A percentile compares a stretch with the other conserved stretches of the same genome.
phyloP scores from a whole-genome alignment of 2,888 invertebrate genomes.

The Latrodectus hesperus region DNA sequence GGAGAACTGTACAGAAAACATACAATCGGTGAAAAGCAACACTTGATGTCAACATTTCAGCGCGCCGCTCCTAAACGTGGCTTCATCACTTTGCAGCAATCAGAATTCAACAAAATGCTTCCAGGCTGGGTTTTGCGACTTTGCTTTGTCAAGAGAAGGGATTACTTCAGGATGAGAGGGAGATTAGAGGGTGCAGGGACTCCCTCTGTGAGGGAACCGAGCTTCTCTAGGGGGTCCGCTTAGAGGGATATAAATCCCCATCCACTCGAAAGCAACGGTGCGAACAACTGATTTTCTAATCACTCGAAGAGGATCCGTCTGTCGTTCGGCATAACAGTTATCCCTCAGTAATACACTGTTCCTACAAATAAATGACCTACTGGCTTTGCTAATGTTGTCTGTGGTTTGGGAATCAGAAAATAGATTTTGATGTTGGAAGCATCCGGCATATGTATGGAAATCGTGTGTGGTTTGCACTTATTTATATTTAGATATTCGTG shows the following conservation, averaged over 20 bases:
- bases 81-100: not conserved
- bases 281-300: slow-evolving; percentile 67
- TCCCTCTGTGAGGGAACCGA: slow-evolving; percentile 7
- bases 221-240: slow-evolving; percentile 32
- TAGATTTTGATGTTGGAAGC: no score
- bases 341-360: not conserved
- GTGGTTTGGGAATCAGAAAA: no score
- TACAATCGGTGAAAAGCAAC: no score
- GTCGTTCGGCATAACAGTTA: not conserved
- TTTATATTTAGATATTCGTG: no score
- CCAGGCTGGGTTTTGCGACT: not conserved
- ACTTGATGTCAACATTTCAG: not conserved
- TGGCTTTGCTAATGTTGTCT: no score
- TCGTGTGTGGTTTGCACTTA: no score
- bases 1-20: no score
- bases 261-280: slow-evolving; percentile 45
- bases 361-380: no score
- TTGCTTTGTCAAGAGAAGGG: slow-evolving; percentile 38
- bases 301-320: slow-evolving; percentile 32
- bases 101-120: slow-evolving; percentile 1
- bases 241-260: slow-evolving; percentile 53
- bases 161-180: slow-evolving; percentile 32
- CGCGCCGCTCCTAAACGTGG: not conserved
- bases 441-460: no score
- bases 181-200: slow-evolving; percentile 28